phyloP scores from a whole-genome alignment of 2,888 invertebrate species.

The Pollenia griseotomentosa region DNA sequence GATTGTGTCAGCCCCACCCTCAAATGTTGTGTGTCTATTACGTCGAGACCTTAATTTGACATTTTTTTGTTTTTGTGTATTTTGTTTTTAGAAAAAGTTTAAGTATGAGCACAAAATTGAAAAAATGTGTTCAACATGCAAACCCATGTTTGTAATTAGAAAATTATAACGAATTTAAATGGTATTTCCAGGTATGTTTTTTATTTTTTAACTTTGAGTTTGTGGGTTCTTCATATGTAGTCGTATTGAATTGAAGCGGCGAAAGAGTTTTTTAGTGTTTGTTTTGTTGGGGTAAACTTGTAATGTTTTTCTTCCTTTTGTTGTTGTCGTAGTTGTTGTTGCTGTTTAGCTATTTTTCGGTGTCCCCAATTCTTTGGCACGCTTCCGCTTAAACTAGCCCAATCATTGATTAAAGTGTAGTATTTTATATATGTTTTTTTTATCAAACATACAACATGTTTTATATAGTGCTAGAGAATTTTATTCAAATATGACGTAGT shows the following conservation, averaged over 20 bases:
- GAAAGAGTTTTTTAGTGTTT: neutral
- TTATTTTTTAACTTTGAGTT: constrained; percentile 3
- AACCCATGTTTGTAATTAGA: constrained; percentile 55
- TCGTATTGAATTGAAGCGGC: neutral
- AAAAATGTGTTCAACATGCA: constrained; percentile 59
- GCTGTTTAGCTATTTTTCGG: constrained; percentile 9
- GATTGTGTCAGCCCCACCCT: constrained; percentile 59
- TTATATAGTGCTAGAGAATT: neutral
- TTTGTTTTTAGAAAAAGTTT: constrained; percentile 29
- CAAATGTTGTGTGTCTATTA: constrained; percentile 22
- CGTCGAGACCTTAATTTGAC: constrained; percentile 53
- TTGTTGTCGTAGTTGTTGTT: neutral
- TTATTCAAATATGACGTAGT: constrained; percentile 15
- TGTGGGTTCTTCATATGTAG: constrained; percentile 21
- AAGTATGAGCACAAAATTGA: neutral
- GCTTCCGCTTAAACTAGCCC: constrained; percentile 63
- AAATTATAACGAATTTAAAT: constrained; percentile 55
- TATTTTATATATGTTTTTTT: neutral
- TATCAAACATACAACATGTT: constrained; percentile 2
- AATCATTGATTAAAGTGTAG: constrained; percentile 28
- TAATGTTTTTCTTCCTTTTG: constrained; percentile 9
- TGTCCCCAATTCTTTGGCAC: constrained; percentile 63
- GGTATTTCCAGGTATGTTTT: constrained; percentile 4
- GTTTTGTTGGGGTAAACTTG: constrained; percentile 36
- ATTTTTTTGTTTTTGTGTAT: constrained; percentile 15